Percentiles rank a stretch among this genome's conserved stretches.
phyloP scores from a whole-genome alignment of 2,888 invertebrate species.

The Acrobasis repandana region DNA sequence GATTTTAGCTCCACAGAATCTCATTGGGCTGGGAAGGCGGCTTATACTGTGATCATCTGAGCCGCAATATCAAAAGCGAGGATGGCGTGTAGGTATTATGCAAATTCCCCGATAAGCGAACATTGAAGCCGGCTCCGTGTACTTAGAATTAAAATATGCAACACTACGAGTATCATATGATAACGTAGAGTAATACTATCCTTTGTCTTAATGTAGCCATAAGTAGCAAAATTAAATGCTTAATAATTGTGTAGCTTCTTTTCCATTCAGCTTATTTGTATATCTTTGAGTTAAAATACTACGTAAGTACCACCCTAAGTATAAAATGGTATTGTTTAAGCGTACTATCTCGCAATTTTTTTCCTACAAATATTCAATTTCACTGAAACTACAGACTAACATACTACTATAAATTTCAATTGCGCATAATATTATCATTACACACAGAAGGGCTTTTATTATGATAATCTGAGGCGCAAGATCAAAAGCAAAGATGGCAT shows the following conservation, averaged over 20 bases:
- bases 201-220: no score
- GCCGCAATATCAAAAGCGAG: conserved; percentile 63
- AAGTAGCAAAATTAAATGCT: no score
- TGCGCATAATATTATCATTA: no score
- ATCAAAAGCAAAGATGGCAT: conserved; percentile 56
- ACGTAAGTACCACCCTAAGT: no score
- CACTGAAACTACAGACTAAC: no score
- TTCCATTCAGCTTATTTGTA: no score
- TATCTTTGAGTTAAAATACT: no score
- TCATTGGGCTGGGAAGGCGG: conserved; percentile 55
- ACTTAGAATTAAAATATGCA: conserved; percentile 55
- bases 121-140: conserved; percentile 43
- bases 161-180: conserved; percentile 39
- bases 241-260: no score
- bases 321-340: no score
- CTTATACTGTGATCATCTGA: conserved; percentile 62
- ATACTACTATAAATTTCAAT: no score
- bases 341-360: no score
- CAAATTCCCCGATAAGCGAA: conserved; percentile 49
- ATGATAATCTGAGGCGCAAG: conserved; percentile 65
- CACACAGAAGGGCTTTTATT: conserved; percentile 58
- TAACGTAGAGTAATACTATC: conserved; percentile 11
- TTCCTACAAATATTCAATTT: no score
- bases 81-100: conserved; percentile 51
- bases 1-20: conserved; percentile 34